These are phyloP conservation scores for Heteronetta atricapilla DNA, from an alignment of 2,113 vertebrate genomes.

Conservation along the genomic window DNA sequence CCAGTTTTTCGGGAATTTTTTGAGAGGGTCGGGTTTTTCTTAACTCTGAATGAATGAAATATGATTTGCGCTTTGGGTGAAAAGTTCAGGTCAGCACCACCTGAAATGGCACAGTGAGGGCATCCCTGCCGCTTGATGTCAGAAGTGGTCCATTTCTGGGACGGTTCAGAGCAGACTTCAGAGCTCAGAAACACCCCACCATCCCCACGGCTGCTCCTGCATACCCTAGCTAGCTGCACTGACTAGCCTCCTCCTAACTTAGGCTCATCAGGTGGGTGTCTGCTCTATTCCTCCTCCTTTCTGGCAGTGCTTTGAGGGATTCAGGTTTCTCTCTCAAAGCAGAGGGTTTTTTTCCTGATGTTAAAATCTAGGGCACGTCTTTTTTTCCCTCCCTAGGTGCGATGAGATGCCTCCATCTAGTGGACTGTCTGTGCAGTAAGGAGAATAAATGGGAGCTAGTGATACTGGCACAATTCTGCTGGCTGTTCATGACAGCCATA, in stretches of 20 bases:
- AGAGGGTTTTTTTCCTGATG: background rate
- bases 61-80: background rate
- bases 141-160: background rate
- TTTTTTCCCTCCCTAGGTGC: background rate
- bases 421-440: slow-evolving; percentile 19
- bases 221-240: background rate
- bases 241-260: background rate
- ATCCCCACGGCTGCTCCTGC: accelerated
- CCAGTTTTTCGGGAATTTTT: background rate
- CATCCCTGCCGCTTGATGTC: background rate
- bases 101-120: background rate
- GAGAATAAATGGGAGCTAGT: background rate
- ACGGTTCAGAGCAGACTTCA: background rate
- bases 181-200: background rate
- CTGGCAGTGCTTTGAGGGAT: background rate
- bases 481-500: background rate
- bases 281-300: background rate
- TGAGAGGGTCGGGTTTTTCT: background rate
- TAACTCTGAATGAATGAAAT: background rate
- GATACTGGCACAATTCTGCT: background rate
- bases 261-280: background rate
- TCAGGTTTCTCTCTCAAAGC: slow-evolving; percentile 8
- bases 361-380: background rate
- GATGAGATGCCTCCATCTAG: slow-evolving; percentile 72
- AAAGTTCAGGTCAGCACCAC: background rate